These are phyloP conservation scores for Drosophila meridiana DNA, from an alignment of 2,888 invertebrate species.

Conservation along the genomic window DNA sequence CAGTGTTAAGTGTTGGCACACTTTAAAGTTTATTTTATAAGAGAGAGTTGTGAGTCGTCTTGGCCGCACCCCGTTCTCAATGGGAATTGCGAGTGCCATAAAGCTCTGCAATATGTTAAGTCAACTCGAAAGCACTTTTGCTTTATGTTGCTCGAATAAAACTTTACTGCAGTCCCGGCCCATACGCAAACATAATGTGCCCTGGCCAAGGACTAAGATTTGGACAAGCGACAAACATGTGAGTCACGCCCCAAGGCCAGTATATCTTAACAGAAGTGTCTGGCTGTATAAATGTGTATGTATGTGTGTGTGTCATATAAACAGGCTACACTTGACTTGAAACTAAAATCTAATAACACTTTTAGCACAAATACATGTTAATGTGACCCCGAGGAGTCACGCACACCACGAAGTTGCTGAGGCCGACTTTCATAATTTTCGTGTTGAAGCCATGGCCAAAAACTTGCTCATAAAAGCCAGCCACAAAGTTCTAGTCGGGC, in stretches of 20 bases:
- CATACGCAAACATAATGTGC: conserved; percentile 50
- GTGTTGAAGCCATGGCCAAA: conserved; percentile 39
- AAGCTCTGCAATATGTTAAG: conserved; percentile 69
- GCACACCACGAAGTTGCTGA: conserved; percentile 51
- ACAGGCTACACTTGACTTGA: conserved; percentile 71
- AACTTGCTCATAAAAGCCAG: conserved; percentile 51
- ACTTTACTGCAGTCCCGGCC: conserved; percentile 70
- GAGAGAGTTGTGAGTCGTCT: conserved; percentile 8
- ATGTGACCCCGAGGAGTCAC: conserved; percentile 77
- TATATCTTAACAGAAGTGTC: background rate
- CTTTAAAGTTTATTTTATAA: conserved; percentile 62
- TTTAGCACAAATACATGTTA: conserved; percentile 82
- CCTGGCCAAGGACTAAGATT: conserved; percentile 34
- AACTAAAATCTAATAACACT: conserved; percentile 82
- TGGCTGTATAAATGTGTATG: background rate
- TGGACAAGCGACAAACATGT: conserved; percentile 39
- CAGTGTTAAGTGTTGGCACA: conserved; percentile 74
- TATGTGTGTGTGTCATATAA: conserved; percentile 4
- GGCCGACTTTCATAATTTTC: conserved; percentile 61
- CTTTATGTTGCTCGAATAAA: conserved; percentile 74
- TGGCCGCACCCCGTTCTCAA: conserved; percentile 27
- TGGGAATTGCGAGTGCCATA: conserved; percentile 38
- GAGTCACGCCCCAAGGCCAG: conserved; percentile 51
- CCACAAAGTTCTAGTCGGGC: conserved; percentile 55
- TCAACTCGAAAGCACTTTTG: conserved; percentile 76